phyloP scores from a whole-genome alignment of 2,888 invertebrate species.

The Diadegma fenestrale region DNA sequence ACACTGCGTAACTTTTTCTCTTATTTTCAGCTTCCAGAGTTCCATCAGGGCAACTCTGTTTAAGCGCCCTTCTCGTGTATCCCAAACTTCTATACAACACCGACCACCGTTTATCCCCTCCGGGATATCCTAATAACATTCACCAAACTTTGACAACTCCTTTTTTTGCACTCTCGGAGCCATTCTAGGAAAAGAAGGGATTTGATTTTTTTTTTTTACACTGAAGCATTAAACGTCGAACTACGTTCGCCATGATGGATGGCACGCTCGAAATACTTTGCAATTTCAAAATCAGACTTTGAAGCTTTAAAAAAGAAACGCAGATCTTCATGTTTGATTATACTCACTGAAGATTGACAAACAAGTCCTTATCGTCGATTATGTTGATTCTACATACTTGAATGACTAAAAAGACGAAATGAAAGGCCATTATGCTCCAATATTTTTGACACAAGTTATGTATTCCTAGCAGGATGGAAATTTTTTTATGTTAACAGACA shows the following conservation, averaged over 20 bases:
- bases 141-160: not conserved
- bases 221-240: not conserved
- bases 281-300: not conserved
- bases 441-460: too few relatives aligned
- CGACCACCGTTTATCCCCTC: constrained; percentile 2
- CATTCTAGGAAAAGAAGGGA: not conserved
- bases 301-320: too few relatives aligned
- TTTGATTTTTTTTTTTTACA: not conserved
- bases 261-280: not conserved
- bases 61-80: not conserved
- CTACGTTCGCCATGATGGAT: not conserved
- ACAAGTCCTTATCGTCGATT: too few relatives aligned
- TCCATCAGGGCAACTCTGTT: not conserved
- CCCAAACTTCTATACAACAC: constrained; percentile 1
- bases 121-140: not conserved
- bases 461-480: too few relatives aligned
- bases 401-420: too few relatives aligned
- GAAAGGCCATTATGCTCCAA: too few relatives aligned
- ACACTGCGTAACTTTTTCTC: constrained; percentile 7
- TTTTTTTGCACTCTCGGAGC: not conserved
- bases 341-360: too few relatives aligned
- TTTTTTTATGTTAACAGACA: too few relatives aligned
- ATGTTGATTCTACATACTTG: too few relatives aligned
- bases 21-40: constrained; percentile 2
- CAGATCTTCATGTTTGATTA: too few relatives aligned